Percentiles rank a stretch among this genome's conserved stretches.
Evolutionary conservation across 1,140 invertebrate genomes (phyloP).

Genomic region (Drosophila varians): DNA sequence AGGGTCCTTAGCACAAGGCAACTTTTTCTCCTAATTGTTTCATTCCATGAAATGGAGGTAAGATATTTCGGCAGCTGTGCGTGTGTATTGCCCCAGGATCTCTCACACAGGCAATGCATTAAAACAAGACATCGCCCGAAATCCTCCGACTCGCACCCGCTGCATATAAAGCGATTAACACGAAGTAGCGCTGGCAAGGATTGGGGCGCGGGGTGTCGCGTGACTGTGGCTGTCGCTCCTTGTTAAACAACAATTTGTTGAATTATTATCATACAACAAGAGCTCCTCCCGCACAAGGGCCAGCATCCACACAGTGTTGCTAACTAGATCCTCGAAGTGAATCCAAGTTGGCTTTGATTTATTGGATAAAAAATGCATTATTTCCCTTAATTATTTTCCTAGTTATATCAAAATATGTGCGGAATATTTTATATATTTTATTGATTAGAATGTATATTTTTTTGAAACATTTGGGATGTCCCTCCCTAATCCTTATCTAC

Average conservation of each 20-base stretch:
- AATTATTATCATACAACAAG: slow-evolving; percentile 74
- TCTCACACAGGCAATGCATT: slow-evolving; percentile 60
- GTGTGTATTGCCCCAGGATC: slow-evolving; percentile 76
- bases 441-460: neutral
- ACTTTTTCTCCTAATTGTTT: slow-evolving; percentile 82
- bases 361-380: neutral
- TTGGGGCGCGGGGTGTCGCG: slow-evolving; percentile 41
- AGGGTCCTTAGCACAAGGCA: slow-evolving; percentile 66
- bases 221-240: slow-evolving; percentile 70
- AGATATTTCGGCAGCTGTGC: slow-evolving; percentile 81
- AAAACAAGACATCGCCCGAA: slow-evolving; percentile 75
- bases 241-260: slow-evolving; percentile 81
- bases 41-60: slow-evolving; percentile 80
- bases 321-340: neutral
- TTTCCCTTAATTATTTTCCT: too few relatives aligned
- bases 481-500: too few relatives aligned
- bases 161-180: slow-evolving; percentile 80
- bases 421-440: too few relatives aligned
- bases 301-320: slow-evolving; percentile 33
- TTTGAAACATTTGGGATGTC: too few relatives aligned
- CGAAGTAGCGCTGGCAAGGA: slow-evolving; percentile 52
- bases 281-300: slow-evolving; percentile 4
- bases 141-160: slow-evolving; percentile 28
- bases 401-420: too few relatives aligned
- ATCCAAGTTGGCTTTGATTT: neutral